These are phyloP conservation scores for Tokudaia tokunoshimensis DNA, from an alignment of 2,797 vertebrate species.

Conservation along the genomic window DNA sequence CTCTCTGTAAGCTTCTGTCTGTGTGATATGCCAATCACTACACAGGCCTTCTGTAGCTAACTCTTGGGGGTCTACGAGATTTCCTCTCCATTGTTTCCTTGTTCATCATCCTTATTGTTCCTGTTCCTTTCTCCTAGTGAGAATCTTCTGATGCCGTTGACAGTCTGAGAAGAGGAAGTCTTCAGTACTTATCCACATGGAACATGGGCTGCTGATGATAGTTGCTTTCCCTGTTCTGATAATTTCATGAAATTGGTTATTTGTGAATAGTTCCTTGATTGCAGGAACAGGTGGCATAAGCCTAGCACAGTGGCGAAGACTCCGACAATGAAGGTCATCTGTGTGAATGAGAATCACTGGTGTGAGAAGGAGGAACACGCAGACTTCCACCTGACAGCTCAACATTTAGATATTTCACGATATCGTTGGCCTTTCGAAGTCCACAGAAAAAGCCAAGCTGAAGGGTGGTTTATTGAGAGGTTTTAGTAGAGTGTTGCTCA, in stretches of 20 bases:
- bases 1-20: slow-evolving; percentile 40
- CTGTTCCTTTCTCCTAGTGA: slow-evolving; percentile 28
- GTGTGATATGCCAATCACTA: background rate
- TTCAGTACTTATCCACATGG: slow-evolving; percentile 49
- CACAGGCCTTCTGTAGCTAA: background rate
- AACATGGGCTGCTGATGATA: slow-evolving; percentile 28
- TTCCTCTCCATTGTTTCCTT: background rate
- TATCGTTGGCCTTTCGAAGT: slow-evolving; percentile 5
- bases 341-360: slow-evolving; percentile 50
- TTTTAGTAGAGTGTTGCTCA: background rate
- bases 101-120: slow-evolving; percentile 8
- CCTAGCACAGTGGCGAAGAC: slow-evolving; percentile 29
- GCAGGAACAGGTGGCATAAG: slow-evolving; percentile 64
- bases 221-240: slow-evolving; percentile 63
- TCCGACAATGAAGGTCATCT: slow-evolving; percentile 49
- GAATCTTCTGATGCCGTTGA: slow-evolving; percentile 56
- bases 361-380: background rate
- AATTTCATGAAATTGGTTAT: slow-evolving; percentile 72
- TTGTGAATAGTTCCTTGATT: slow-evolving; percentile 75
- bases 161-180: slow-evolving; percentile 56
- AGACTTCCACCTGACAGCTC: slow-evolving; percentile 1
- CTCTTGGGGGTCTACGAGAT: background rate
- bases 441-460: background rate
- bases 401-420: background rate
- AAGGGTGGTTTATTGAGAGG: slow-evolving; percentile 32